phyloP scores from a whole-genome alignment of 2,797 vertebrate genomes.

The Monodelphis domestica region DNA sequence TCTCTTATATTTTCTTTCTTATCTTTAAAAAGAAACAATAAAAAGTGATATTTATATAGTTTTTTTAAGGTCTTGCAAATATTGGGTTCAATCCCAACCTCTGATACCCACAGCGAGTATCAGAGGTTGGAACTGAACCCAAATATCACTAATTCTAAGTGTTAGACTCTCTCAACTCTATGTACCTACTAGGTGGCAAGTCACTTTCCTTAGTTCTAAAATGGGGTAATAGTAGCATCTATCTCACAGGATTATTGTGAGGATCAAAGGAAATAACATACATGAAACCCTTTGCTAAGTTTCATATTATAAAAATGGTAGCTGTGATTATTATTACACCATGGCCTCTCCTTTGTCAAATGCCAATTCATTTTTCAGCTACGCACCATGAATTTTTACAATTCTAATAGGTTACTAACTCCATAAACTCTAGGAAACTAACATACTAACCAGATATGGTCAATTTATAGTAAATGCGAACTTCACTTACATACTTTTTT shows the following conservation, averaged over 20 bases:
- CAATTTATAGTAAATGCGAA: slow-evolving; percentile 47
- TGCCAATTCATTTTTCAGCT: slow-evolving; percentile 64
- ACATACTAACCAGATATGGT: slow-evolving; percentile 72
- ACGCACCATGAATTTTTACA: slow-evolving; percentile 66
- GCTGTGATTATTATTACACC: not conserved
- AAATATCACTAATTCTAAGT: not conserved
- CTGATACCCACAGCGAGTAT: not conserved
- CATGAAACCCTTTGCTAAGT: not conserved
- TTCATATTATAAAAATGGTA: not conserved
- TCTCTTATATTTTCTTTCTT: slow-evolving; percentile 30
- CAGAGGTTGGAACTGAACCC: not conserved
- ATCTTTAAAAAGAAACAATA: slow-evolving; percentile 34
- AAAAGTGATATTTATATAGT: slow-evolving; percentile 28
- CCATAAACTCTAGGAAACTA: slow-evolving; percentile 66
- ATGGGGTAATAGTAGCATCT: not conserved
- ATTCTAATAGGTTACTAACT: slow-evolving; percentile 53
- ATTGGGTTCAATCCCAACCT: not conserved
- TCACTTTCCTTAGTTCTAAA: not conserved
- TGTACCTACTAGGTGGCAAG: not conserved
- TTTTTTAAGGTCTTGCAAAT: not conserved
- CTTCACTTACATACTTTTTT: slow-evolving; percentile 62
- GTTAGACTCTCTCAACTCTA: not conserved
- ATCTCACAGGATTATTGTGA: not conserved
- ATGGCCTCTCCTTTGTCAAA: not conserved
- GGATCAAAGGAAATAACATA: not conserved